phyloP scores from a whole-genome alignment of 2,113 vertebrate species.

The Miniopterus natalensis region DNA sequence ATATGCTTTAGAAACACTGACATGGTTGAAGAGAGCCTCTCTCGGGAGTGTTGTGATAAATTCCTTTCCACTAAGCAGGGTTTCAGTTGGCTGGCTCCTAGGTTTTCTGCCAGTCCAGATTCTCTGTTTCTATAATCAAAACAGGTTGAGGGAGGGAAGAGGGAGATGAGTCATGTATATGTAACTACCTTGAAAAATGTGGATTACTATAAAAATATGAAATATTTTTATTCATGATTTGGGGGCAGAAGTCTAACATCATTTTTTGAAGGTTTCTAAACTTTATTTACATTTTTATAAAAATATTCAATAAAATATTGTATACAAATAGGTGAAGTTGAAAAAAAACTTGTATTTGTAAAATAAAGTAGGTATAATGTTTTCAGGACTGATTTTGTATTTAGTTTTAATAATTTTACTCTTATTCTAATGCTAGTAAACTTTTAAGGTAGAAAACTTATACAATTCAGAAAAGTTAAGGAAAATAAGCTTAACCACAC shows the following conservation, averaged over 20 bases:
- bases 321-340: background rate
- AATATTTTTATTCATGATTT: conserved; percentile 44
- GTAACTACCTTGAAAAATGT: conserved; percentile 55
- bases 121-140: conserved; percentile 61
- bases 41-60: background rate
- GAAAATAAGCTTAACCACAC: background rate
- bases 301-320: conserved; percentile 47
- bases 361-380: background rate
- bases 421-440: conserved; percentile 31
- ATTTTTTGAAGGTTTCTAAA: conserved; percentile 52
- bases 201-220: conserved; percentile 43
- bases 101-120: background rate
- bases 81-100: conserved; percentile 29
- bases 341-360: background rate
- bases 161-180: background rate
- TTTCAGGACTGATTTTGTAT: background rate
- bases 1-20: conserved; percentile 16
- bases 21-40: background rate
- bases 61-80: conserved; percentile 25
- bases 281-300: conserved; percentile 9
- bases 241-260: background rate
- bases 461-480: background rate
- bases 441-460: background rate
- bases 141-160: conserved; percentile 10
- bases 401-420: conserved; percentile 25